These are phyloP conservation scores for Ifrita kowaldi DNA, from an alignment of 2,113 vertebrate species.

Conservation along the genomic window DNA sequence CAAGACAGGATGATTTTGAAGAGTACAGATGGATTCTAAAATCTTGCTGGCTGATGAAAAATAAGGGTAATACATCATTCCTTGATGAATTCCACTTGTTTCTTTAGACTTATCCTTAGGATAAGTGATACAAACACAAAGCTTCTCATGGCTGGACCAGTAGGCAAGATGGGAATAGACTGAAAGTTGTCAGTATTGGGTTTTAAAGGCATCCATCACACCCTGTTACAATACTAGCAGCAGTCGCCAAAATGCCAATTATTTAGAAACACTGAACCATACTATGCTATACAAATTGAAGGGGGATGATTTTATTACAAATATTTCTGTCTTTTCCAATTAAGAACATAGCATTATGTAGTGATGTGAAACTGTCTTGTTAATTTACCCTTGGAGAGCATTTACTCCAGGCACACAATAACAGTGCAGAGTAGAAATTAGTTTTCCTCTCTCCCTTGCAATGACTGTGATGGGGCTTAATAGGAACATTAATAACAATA, in stretches of 20 bases:
- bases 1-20: background rate
- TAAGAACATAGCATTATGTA: background rate
- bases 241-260: background rate
- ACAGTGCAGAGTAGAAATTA: background rate
- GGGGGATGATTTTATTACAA: background rate
- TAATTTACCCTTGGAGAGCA: background rate
- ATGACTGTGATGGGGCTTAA: background rate
- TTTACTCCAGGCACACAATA: background rate
- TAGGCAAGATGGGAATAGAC: background rate
- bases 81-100: background rate
- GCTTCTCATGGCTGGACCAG: background rate
- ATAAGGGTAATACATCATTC: background rate
- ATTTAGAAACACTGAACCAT: slow-evolving; percentile 5
- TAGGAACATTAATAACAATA: background rate
- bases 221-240: background rate
- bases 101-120: background rate
- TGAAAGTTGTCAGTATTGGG: background rate
- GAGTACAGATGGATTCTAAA: background rate
- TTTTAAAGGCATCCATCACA: slow-evolving; percentile 3
- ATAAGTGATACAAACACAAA: background rate
- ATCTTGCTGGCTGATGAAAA: background rate
- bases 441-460: background rate
- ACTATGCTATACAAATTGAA: background rate
- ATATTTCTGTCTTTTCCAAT: background rate
- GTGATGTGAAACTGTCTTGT: background rate